Evolutionary conservation across 1,140 invertebrate species (phyloP), one percentile per base, ranked within the genome.

Genomic region (Polypedilum vanderplanki): DNA sequence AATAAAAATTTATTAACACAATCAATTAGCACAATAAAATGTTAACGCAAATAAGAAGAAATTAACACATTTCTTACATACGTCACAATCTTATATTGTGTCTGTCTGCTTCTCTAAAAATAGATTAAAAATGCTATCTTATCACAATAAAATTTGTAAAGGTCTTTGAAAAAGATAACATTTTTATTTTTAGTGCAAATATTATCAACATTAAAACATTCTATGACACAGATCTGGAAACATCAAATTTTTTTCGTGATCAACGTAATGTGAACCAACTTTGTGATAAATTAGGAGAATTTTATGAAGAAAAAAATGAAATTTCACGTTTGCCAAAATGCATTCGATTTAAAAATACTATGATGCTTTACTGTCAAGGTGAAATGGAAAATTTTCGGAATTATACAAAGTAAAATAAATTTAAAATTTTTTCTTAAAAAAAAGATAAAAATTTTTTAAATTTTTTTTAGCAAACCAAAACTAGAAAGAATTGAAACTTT

Each of bases 291-390:
- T 18, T 70, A 18, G 65, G 20, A 4, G 20, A 18, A 10, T 70
- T 70, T 7, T 70, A 70, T 70, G 65, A 70, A 10, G 20, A 18
- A 7, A 18, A 22, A 20, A 18, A 70, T 18, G 65, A 70, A 3
- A n/a, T 18, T 4, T 20, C 18, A 5, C 9, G 5, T 7, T 12
- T 70, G 7, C 20, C 65, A n/a, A 70, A 70, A 70, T 70, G 65
- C 10, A 70, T 70, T 70, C 65, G 65, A n/a, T 70, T 70, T 12
- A 70, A 70, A 22, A 18, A n/a, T 5, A 70, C 65, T 9, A n/a
- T 18, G 17, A 70, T 70, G 18, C 65, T 70, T 18, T 70, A 20
- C 18, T 70, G 65, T 20, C 20, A 70, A 18, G 65, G 17, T 18
- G 20, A 18, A 22, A 18, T 70, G 20, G 17, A 18, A n/a, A 70